Evolutionary conservation across 2,797 vertebrate species (phyloP), one percentile per base, ranked within the genome.

Genomic region (Astyanax mexicanus): DNA sequence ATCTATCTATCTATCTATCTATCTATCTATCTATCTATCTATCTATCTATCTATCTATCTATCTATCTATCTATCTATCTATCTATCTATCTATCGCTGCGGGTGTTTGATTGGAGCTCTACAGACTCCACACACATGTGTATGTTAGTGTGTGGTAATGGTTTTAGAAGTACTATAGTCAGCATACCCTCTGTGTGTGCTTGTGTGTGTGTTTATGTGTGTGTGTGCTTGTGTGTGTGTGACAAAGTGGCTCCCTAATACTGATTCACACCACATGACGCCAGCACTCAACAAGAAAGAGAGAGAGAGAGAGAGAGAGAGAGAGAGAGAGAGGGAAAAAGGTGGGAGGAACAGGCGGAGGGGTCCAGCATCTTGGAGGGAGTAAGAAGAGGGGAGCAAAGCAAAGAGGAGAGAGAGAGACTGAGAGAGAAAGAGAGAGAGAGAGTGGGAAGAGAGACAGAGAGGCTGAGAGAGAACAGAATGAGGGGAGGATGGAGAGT

Each of bases 401-500:
- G 19, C 21, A 35, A 57, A 10, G 29, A 21, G 25, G 42, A 38
- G 62, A 66, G 49, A 74, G 15, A 37, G 69, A 51, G 38, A 45
- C 49, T 58, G 29, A 15, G 47, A 62, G 17, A 58, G 54, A 44
- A 38, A 17, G 64, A 3, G 70, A 17, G 42, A n/a, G 80, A 61
- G 80, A 58, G 65, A 67, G 58, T 51, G 64, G 51, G 72, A 70
- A 37, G 64, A 75, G 57, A 71, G 77, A 78, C 74, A 79, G 74
- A 55, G 72, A 62, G 58, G 71, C n/a, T 13, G 42, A n/a, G 80
- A 61, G 80, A 58, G 65, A 67, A 58, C 51, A 64, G 51, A 72
- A 70, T 37, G 64, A 75, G 57, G 71, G 77, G 78, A 74, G 79
- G 74, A 55, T 72, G 62, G 61, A 80, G 78, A 74, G 81, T 87